Base-by-base conservation (phyloP, 2,113 vertebrate genomes). In the Melanerpes aurifrons region DNA sequence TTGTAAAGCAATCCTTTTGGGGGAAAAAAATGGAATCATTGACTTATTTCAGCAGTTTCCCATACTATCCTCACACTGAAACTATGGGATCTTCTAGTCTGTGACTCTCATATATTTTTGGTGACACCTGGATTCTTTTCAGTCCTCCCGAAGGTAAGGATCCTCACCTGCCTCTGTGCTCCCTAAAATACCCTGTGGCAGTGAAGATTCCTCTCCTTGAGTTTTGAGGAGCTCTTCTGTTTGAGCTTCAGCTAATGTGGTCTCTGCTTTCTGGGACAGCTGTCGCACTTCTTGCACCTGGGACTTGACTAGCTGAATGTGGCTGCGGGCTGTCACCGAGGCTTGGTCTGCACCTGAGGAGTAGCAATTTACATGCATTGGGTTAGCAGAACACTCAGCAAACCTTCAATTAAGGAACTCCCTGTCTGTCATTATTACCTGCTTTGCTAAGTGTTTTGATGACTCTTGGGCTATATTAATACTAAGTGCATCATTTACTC, bases 321-420 rank as follows among this genome's bases (percentile, higher is more conserved):
- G 98, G 57, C 96, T 99, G 64, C 97, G 98, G 43, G 98, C 95
- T 0, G 97, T 98, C 50, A 98, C 32, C 0, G 98, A 98, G 10
- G 98, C 98, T 61, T 99, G 98, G 62, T 99, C 98, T 2, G 99
- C 99, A 91, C 99, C 99, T 99, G 97, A 37, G 69, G 40, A 88
- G 47, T 5, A 53, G 47, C 11, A 15, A 12, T 45, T 8, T 50
- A 18, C 48, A 82, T 31, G 35, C 61, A 1, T 3, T 8, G 25
- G 43, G 61, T 87, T 48, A 73, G 20, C 87, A 48, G 3, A 69
- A 43, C 45, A 59, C 61, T 45, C 7, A 1, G 25, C 7, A 90
- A 70, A 28, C 68, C 37, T 59, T 22, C 66, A 81, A 3, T 64
- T 40, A 61, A 68, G 26, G 43, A 80, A 47, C 22, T 0, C 0